Base-by-base conservation (phyloP, 37 sponge, comb jelly and placozoan genomes). In the Bolinopsis microptera region DNA sequence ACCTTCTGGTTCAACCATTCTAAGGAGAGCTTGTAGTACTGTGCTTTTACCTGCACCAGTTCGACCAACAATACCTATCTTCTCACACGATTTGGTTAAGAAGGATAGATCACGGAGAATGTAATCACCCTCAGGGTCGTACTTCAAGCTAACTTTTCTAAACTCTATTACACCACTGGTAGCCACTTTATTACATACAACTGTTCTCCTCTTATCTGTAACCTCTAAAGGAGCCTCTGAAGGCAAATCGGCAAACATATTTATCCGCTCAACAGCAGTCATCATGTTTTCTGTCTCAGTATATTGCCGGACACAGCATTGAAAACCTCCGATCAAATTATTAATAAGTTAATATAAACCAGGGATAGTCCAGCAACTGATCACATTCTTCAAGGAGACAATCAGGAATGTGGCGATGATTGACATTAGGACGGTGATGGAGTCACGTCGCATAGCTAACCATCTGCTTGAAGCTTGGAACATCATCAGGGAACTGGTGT, bases 11-110 rank as follows among this genome's bases (percentile, higher is more conserved):
- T n/a, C n/a, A n/a, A n/a, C n/a, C n/a, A 97, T 72, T 93, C 97
- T n/a, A 94, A 95, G 96, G 40, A 97, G 94, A 23, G 96, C 94
- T 25, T 95, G 74, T 70, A 92, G n/a, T 8, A 92, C 13, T 8
- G 92, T 34, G 36, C 69, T 69, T 35, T 92, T 92, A n/a, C n/a
- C n/a, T n/a, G n/a, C n/a, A n/a, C n/a, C n/a, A n/a, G n/a, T n/a
- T n/a, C n/a, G n/a, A n/a, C n/a, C n/a, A n/a, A n/a, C n/a, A n/a
- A n/a, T n/a, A n/a, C n/a, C n/a, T n/a, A n/a, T n/a, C n/a, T n/a
- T 92, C 69, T 92, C 92, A 13, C 35, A 32, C 1, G 92, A 69
- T 21, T 39, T 1, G 26, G 36, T 92, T 1, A 18, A 9, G 69
- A 67, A 92, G 18, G 5, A 61, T 8, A 92, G 26, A 22, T 69